Percentiles rank a stretch among this genome's conserved stretches.
phyloP scores from a whole-genome alignment of 1,140 invertebrate species.

The Ganaspis sp. region DNA sequence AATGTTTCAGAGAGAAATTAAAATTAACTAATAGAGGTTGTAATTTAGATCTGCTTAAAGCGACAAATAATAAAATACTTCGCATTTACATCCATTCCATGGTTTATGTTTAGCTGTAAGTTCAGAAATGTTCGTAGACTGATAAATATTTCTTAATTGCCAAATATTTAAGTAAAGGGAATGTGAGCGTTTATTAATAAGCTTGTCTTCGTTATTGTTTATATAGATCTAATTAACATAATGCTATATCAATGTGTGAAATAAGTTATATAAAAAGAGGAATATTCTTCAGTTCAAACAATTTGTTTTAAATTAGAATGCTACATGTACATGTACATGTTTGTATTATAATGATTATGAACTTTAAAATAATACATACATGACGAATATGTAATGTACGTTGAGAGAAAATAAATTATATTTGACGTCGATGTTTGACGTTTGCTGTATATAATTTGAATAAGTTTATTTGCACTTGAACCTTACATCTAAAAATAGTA shows the following conservation, averaged over 20 bases:
- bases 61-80: conserved; percentile 1
- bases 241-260: neutral
- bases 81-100: neutral
- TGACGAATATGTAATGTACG: neutral
- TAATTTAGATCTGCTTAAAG: neutral
- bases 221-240: neutral
- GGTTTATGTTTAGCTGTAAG: conserved; percentile 26
- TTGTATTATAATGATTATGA: conserved; percentile 10
- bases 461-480: neutral
- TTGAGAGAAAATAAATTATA: conserved; percentile 6
- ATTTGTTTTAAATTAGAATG: neutral
- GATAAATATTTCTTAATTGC: conserved; percentile 23
- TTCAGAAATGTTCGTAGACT: conserved; percentile 6
- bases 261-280: neutral
- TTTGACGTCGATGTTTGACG: conserved; percentile 26
- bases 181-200: neutral
- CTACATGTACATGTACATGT: conserved; percentile 12
- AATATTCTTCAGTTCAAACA: neutral
- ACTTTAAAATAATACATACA: neutral
- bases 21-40: neutral
- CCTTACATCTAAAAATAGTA: too few relatives aligned
- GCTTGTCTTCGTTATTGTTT: conserved; percentile 11
- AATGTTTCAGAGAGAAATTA: neutral
- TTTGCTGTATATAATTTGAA: neutral
- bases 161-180: neutral